A percentile compares a stretch with the other conserved stretches of the same genome.
phyloP scores from a whole-genome alignment of 2,888 invertebrate species.

The Ophion obscuratus region DNA sequence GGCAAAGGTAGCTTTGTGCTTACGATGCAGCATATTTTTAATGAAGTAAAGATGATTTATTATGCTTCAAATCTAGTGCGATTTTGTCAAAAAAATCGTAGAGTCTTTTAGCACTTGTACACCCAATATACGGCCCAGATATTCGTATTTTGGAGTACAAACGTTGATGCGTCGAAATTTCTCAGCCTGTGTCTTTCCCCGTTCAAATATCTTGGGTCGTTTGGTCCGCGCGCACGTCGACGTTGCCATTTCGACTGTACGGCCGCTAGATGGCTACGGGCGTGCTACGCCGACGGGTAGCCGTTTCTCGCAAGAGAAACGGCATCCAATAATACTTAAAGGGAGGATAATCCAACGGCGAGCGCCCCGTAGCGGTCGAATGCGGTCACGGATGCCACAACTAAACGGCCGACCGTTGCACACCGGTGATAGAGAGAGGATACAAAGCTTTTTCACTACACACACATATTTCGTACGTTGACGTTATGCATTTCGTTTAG shows the following conservation, averaged over 20 bases:
- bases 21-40: too few relatives aligned
- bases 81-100: too few relatives aligned
- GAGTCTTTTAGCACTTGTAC: too few relatives aligned
- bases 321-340: constrained; percentile 34
- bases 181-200: not conserved
- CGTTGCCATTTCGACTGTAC: constrained; percentile 4
- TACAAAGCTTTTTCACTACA: not conserved
- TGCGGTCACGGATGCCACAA: constrained; percentile 7
- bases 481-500: not conserved
- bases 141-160: too few relatives aligned
- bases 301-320: constrained; percentile 25
- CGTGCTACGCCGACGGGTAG: not conserved
- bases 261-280: constrained; percentile 1
- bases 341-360: constrained; percentile 11
- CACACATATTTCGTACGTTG: not conserved
- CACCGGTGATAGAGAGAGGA: constrained; percentile 12
- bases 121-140: too few relatives aligned
- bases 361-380: not conserved
- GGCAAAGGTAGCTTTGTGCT: too few relatives aligned
- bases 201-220: not conserved
- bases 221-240: constrained; percentile 3
- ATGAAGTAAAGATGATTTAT: too few relatives aligned
- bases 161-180: not conserved
- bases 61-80: too few relatives aligned
- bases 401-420: not conserved